phyloP scores from a whole-genome alignment of 1,140 invertebrate species.

The Hylaeus anthracinus region DNA sequence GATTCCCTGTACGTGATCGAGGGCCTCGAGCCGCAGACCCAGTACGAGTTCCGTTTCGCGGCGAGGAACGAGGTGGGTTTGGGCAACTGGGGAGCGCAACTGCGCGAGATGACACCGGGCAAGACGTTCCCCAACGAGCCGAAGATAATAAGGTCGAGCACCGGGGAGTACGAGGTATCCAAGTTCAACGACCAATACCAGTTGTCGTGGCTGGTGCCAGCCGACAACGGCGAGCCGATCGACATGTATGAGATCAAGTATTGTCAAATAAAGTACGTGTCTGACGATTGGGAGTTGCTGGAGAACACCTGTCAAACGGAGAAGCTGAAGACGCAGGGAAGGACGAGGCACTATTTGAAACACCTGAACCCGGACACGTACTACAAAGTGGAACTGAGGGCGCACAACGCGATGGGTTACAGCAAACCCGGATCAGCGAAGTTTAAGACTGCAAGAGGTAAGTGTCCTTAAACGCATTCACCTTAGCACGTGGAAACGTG shows the following conservation, averaged over 20 bases:
- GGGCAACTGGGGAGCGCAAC: conserved; percentile 85
- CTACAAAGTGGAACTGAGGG: conserved; percentile 91
- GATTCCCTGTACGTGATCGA: conserved; percentile 90
- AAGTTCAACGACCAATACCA: conserved; percentile 89
- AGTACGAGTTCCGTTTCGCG: conserved; percentile 92
- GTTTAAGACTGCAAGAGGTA: conserved; percentile 92
- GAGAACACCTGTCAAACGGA: conserved; percentile 83
- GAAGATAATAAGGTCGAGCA: conserved; percentile 71
- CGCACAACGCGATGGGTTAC: conserved; percentile 91
- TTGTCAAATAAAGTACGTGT: conserved; percentile 84
- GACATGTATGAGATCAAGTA: conserved; percentile 90
- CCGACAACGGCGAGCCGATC: conserved; percentile 94
- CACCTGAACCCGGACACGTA: conserved; percentile 87
- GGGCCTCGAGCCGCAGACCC: conserved; percentile 87
- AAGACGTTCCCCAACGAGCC: conserved; percentile 83
- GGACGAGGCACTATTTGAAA: conserved; percentile 85
- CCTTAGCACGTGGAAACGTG: not conserved
- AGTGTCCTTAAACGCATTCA: conserved; percentile 76
- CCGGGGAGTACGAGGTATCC: conserved; percentile 75
- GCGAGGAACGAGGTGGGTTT: conserved; percentile 91
- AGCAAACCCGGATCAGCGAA: conserved; percentile 88
- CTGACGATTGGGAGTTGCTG: conserved; percentile 84
- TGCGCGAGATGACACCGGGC: conserved; percentile 82
- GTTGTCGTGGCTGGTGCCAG: conserved; percentile 90
- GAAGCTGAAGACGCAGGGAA: conserved; percentile 82